A percentile compares a stretch with the other conserved stretches of the same genome.
Conservation (phyloP, 2,797 vertebrate genomes). For the Spatula clypeata region DNA sequence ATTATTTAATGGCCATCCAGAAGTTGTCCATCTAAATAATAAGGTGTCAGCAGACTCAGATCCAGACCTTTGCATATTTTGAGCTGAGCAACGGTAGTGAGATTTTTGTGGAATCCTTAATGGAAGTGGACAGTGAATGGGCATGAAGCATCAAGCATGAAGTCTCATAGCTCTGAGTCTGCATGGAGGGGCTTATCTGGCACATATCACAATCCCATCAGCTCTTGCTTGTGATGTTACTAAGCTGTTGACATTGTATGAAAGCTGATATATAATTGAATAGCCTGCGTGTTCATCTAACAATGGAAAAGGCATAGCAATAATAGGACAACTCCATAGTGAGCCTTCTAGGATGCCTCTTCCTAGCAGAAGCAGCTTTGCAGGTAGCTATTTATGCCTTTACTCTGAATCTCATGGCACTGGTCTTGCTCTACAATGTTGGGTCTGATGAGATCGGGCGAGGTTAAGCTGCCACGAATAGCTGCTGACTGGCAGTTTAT, state of each 20-base stretch:
- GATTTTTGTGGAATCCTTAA: slow-evolving; percentile 2
- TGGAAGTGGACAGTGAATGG: neutral
- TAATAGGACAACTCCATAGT: neutral
- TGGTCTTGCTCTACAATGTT: slow-evolving; percentile 28
- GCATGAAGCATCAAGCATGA: neutral
- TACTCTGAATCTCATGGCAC: neutral
- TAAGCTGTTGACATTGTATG: neutral
- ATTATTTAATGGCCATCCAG: neutral
- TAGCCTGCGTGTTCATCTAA: neutral
- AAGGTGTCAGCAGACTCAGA: neutral
- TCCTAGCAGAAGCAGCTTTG: neutral
- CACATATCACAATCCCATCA: neutral
- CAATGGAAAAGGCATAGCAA: neutral
- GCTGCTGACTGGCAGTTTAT: slow-evolving; percentile 57
- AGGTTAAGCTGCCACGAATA: slow-evolving; percentile 54
- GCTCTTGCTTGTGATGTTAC: neutral
- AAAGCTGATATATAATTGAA: neutral
- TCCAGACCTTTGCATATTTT: neutral
- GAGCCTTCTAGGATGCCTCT: neutral
- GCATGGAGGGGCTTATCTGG: neutral
- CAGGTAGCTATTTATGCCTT: slow-evolving; percentile 14
- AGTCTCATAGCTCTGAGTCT: neutral
- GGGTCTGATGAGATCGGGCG: slow-evolving; percentile 27
- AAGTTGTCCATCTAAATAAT: neutral
- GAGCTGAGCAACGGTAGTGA: neutral